phyloP scores from a whole-genome alignment of 2,888 invertebrate species.

The Vanessa cardui region DNA sequence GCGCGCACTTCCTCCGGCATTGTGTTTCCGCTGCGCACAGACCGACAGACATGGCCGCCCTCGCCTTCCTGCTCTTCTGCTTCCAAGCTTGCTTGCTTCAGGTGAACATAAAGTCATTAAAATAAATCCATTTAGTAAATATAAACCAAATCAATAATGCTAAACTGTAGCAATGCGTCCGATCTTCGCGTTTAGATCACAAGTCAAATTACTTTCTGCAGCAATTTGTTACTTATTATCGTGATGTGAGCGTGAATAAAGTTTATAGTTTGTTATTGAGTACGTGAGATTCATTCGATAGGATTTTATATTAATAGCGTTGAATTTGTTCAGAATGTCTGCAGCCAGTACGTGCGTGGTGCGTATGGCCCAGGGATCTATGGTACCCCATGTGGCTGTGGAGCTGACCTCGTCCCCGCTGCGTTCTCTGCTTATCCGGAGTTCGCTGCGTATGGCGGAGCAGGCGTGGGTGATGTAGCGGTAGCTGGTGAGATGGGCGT shows the following conservation, averaged over 20 bases:
- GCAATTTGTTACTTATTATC: not conserved
- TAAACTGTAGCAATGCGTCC: too few relatives aligned
- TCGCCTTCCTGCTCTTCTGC: slow-evolving; percentile 48
- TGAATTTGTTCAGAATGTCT: slow-evolving; percentile 36
- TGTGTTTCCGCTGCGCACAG: not conserved
- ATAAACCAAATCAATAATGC: too few relatives aligned
- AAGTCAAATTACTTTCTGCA: too few relatives aligned
- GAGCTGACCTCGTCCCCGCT: slow-evolving; percentile 9
- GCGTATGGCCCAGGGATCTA: slow-evolving; percentile 5
- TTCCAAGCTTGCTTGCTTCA: slow-evolving; percentile 49
- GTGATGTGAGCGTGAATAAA: not conserved
- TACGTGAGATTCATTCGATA: not conserved
- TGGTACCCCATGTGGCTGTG: slow-evolving; percentile 9
- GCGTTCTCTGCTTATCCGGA: slow-evolving; percentile 3
- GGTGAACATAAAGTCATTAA: slow-evolving; percentile 39
- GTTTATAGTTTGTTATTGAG: not conserved
- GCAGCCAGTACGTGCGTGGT: slow-evolving; percentile 33
- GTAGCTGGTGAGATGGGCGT: slow-evolving; percentile 54
- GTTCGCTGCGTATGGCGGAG: slow-evolving; percentile 44
- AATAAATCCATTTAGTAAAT: not conserved
- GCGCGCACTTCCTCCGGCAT: not conserved
- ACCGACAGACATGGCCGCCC: slow-evolving; percentile 45
- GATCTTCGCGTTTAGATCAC: too few relatives aligned
- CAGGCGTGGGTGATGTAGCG: slow-evolving; percentile 49
- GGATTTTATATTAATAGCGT: not conserved